phyloP scores from a whole-genome alignment of 2,797 vertebrate genomes.

The Crocodylus rhombifer region DNA sequence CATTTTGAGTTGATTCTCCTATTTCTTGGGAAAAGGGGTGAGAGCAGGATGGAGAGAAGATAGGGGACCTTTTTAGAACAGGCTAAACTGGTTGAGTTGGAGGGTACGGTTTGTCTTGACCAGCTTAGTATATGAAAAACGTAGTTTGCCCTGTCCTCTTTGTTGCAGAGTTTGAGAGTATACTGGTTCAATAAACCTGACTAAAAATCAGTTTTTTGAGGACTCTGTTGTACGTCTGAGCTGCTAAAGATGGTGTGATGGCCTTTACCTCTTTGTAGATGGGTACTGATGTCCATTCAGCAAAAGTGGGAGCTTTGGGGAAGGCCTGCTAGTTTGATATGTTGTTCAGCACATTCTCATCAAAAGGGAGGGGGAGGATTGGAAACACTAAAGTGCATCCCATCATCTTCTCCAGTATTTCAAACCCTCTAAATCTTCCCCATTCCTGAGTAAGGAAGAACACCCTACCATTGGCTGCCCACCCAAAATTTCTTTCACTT shows the following conservation, averaged over 20 bases:
- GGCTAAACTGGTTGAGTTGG: not conserved
- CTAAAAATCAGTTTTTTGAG: not conserved
- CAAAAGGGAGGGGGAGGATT: not conserved
- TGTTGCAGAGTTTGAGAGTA: not conserved
- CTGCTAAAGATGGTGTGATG: not conserved
- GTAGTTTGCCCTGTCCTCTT: not conserved
- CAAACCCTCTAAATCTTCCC: not conserved
- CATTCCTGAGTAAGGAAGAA: too few species aligned
- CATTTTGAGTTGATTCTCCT: not conserved
- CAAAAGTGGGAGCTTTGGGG: not conserved
- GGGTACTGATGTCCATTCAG: not conserved
- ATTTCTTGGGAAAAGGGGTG: not conserved
- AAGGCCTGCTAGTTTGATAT: not conserved
- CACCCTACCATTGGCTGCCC: not conserved
- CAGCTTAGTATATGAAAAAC: not conserved
- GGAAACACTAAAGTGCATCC: not conserved
- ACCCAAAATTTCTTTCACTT: accelerated
- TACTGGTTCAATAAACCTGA: not conserved
- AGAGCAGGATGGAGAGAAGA: not conserved
- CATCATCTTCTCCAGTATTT: not conserved
- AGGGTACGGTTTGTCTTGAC: not conserved
- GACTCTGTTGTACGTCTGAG: not conserved
- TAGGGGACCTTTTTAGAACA: not conserved
- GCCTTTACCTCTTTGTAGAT: not conserved
- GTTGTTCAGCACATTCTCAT: not conserved